phyloP scores from a whole-genome alignment of 2,888 invertebrate genomes.

The Tiliacea citrago region DNA sequence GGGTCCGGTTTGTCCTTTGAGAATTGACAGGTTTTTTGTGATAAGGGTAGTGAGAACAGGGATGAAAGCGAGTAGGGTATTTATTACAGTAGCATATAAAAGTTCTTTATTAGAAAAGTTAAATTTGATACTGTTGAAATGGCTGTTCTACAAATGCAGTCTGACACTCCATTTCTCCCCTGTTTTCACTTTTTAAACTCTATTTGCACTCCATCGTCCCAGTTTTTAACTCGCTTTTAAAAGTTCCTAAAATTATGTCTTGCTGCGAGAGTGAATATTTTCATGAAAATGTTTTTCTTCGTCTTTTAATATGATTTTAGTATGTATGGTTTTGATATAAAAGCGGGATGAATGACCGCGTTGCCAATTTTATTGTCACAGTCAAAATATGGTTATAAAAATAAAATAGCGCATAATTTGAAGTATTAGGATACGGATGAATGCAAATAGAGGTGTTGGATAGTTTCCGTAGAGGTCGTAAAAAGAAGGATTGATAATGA shows the following conservation, averaged over 20 bases:
- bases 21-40: constrained; percentile 8
- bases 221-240: constrained; percentile 19
- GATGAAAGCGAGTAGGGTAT: not conserved
- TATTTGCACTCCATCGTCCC: constrained; percentile 28
- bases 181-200: constrained; percentile 1
- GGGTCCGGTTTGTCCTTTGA: constrained; percentile 25
- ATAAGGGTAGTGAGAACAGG: not conserved
- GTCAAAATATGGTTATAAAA: constrained; percentile 12
- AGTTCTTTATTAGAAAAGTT: not conserved
- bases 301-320: not conserved
- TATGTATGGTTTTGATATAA: constrained; percentile 8
- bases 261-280: not conserved
- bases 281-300: not conserved
- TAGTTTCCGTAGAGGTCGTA: constrained; percentile 11
- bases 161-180: not conserved
- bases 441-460: constrained; percentile 39
- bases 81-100: not conserved
- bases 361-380: constrained; percentile 8
- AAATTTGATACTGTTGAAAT: not conserved
- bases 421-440: constrained; percentile 11
- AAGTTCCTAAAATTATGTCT: constrained; percentile 43
- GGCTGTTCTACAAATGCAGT: not conserved
- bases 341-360: not conserved
- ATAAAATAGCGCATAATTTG: not conserved
- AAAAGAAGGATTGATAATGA: constrained; percentile 23